These are phyloP conservation scores for Ceratina calcarata DNA, from an alignment of 1,140 invertebrate species.

Conservation along the genomic window DNA sequence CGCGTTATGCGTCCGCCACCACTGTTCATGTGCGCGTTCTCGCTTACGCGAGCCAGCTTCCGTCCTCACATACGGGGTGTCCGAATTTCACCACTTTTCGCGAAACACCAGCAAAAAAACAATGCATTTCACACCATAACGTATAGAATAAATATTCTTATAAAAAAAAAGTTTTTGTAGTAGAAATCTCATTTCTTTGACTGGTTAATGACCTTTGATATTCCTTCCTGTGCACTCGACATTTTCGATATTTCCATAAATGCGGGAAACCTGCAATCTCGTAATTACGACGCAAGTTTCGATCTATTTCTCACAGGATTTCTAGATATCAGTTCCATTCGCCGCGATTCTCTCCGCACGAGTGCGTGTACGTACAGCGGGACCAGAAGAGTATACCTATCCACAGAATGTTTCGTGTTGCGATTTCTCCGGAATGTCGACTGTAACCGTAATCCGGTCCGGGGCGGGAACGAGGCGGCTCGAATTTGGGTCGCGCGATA, in stretches of 20 bases:
- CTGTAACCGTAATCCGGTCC: constrained; percentile 47
- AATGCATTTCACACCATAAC: background rate
- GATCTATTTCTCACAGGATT: background rate
- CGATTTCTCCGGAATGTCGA: constrained; percentile 61
- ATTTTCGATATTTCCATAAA: too few relatives aligned
- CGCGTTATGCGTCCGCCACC: background rate
- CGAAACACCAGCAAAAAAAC: background rate
- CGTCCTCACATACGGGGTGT: background rate
- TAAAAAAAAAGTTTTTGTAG: background rate
- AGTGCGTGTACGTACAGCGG: too few relatives aligned
- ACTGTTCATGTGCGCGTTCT: background rate
- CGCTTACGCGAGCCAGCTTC: background rate
- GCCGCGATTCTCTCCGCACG: background rate
- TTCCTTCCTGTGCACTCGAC: too few relatives aligned
- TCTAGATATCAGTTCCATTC: background rate
- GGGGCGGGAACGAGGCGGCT: constrained; percentile 29
- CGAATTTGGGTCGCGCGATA: constrained; percentile 63
- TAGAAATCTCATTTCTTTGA: background rate
- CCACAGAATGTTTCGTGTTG: constrained; percentile 57
- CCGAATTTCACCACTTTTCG: background rate
- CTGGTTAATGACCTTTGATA: background rate
- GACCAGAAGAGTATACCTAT: constrained; percentile 34
- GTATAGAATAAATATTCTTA: too few relatives aligned
- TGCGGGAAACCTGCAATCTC: too few relatives aligned
- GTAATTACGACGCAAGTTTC: too few relatives aligned